Evolutionary conservation across 2,113 vertebrate species (phyloP).

Genomic region (Pollachius pollachius): DNA sequence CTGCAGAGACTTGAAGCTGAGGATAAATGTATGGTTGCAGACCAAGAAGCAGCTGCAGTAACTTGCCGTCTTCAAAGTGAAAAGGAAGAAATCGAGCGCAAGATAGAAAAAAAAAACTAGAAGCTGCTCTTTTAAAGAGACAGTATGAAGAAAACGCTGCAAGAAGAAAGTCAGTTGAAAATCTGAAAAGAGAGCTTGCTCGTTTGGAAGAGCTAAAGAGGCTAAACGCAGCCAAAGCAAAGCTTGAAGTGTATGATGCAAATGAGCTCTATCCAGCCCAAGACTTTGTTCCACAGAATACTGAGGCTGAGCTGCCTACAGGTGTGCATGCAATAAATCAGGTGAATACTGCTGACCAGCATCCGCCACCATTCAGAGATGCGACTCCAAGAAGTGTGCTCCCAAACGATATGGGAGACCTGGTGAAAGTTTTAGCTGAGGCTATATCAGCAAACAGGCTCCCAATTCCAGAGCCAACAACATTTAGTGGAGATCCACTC

Average conservation of each 20-base stretch:
- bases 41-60: conserved; percentile 21
- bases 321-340: background rate
- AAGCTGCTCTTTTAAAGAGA: conserved; percentile 23
- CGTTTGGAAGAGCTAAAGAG: conserved; percentile 1
- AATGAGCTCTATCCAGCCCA: conserved; percentile 74
- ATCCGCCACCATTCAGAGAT: background rate
- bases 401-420: no score
- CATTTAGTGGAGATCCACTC: conserved; percentile 41
- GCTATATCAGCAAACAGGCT: conserved; percentile 25
- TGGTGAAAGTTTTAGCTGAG: no score
- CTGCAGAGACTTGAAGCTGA: conserved; percentile 12
- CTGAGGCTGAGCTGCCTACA: background rate
- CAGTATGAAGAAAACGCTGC: conserved; percentile 22
- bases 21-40: conserved; percentile 6
- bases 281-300: conserved; percentile 60
- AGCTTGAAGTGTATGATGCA: conserved; percentile 66
- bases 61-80: conserved; percentile 9
- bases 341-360: background rate
- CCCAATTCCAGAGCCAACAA: conserved; percentile 41
- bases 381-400: background rate
- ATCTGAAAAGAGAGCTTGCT: conserved; percentile 10
- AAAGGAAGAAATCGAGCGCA: conserved; percentile 21
- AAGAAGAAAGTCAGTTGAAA: conserved; percentile 18
- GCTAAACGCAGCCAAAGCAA: background rate
- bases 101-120: conserved; percentile 15